Base-by-base conservation (phyloP, 2,113 vertebrate genomes). In the Apistogramma diplotaenia region DNA sequence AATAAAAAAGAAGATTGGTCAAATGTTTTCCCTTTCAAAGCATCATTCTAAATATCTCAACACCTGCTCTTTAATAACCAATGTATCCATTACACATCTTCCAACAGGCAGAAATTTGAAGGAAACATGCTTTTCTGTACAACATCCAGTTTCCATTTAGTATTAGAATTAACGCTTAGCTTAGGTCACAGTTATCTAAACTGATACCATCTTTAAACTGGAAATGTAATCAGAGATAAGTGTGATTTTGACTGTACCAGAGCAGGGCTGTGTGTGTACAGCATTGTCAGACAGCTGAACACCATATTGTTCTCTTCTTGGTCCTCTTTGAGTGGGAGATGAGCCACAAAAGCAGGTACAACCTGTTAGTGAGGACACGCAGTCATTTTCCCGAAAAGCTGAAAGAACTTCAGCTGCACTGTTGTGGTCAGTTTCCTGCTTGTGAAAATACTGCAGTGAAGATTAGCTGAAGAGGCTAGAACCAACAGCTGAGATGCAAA, bases 271-370 rank as follows among this genome's bases (percentile, higher is more conserved):
- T 89, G 91, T n/a, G 94, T 93, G 82, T 97, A 95, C 27, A 97
- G 93, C 90, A 97, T 93, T 18, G 85, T 73, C 90, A 98, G 93
- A 81, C 96, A 97, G 57, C 72, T 93, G 65, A 95, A 96, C 16
- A 98, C 91, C 0, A 96, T 97, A 78, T 94, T 90, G 91, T 97
- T 97, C 72, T 98, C 97, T 89, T 97, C 96, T 77, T 96, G 60
- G 89, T 98, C 97, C 74, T 97, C 96, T 89, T 95, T 95, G 27
- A 98, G 94, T 0, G 97, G 97, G 19, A 98, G 94, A 31, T 82
- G 85, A 0, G 76, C 89, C 43, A 97, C 89, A 55, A 98, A 85
- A 21, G 95, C 94, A 10, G 97, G 96, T 18, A 97, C 87, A 0
- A 97, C 96, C 97, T 98, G 87, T 46, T 33, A 59, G 4, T 54